phyloP scores from a whole-genome alignment of 23 tunicate species.

The Ciona savignyi region DNA sequence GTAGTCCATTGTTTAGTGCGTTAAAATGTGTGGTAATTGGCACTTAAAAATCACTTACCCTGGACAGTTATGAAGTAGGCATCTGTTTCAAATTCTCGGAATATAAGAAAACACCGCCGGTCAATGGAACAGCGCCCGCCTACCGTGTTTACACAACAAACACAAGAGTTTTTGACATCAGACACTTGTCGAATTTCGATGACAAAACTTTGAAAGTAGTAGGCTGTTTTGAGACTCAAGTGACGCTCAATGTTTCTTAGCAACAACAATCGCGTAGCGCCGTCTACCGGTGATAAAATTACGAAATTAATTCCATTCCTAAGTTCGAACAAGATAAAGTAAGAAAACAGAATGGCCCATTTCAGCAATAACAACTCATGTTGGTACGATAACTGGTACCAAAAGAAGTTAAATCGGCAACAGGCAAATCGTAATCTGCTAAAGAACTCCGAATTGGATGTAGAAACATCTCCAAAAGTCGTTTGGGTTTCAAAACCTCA shows the following conservation, averaged over 20 bases:
- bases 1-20: too few species aligned
- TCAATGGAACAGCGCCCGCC: neutral
- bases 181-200: neutral
- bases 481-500: conserved; percentile 74
- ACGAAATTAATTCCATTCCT: neutral
- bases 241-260: conserved; percentile 20
- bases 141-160: neutral
- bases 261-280: conserved; percentile 12
- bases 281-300: conserved; percentile 2
- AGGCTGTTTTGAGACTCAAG: conserved; percentile 30
- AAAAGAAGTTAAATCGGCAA: conserved; percentile 1
- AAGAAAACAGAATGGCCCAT: conserved; percentile 1
- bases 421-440: neutral
- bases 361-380: conserved; percentile 2
- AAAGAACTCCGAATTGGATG: neutral
- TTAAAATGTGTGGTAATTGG: neutral
- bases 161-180: too few species aligned
- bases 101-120: neutral
- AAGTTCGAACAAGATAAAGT: neutral
- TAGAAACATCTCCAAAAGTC: conserved; percentile 20
- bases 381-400: conserved; percentile 9
- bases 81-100: neutral
- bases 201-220: neutral
- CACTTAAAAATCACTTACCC: neutral
- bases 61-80: neutral